Conservation (phyloP, 1,140 invertebrate genomes). For the Pemphigus obesinymphae region DNA sequence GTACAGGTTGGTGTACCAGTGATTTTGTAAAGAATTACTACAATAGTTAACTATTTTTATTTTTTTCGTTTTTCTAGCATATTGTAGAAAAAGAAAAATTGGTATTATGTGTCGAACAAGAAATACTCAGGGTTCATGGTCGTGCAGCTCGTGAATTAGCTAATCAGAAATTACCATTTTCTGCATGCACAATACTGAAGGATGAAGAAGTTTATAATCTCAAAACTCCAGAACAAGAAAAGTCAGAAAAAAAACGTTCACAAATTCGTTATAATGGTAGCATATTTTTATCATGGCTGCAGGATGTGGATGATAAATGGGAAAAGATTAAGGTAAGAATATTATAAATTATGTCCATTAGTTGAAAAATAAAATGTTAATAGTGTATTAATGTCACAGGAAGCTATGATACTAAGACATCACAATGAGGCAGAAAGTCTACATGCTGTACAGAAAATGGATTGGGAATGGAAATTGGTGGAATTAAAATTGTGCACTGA, state of each 20-base stretch:
- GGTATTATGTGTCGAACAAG: slow-evolving; percentile 88
- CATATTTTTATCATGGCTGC: slow-evolving; percentile 89
- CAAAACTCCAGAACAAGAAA: slow-evolving; percentile 86
- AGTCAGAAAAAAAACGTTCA: slow-evolving; percentile 83
- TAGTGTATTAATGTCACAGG: slow-evolving; percentile 57
- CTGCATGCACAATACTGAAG: slow-evolving; percentile 85
- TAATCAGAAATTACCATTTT: slow-evolving; percentile 87
- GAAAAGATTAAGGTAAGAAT: slow-evolving; percentile 87
- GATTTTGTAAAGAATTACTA: no score
- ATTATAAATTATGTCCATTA: background rate
- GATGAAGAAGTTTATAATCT: slow-evolving; percentile 93
- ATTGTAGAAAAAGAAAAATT: slow-evolving; percentile 93
- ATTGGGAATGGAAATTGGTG: slow-evolving; percentile 95
- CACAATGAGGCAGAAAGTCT: slow-evolving; percentile 94
- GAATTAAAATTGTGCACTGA: slow-evolving; percentile 75
- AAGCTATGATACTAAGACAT: slow-evolving; percentile 85
- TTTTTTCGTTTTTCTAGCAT: slow-evolving; percentile 63
- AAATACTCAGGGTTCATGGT: slow-evolving; percentile 88
- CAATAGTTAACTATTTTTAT: no score
- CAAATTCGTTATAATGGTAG: slow-evolving; percentile 88
- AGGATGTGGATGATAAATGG: slow-evolving; percentile 97
- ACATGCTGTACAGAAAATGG: slow-evolving; percentile 89
- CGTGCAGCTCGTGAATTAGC: slow-evolving; percentile 87
- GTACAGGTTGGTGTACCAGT: slow-evolving; percentile 57
- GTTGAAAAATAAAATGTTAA: background rate